A percentile compares a stretch with the other conserved stretches of the same genome.
phyloP scores from a whole-genome alignment of 2,113 vertebrate genomes.

The Xenopus borealis region DNA sequence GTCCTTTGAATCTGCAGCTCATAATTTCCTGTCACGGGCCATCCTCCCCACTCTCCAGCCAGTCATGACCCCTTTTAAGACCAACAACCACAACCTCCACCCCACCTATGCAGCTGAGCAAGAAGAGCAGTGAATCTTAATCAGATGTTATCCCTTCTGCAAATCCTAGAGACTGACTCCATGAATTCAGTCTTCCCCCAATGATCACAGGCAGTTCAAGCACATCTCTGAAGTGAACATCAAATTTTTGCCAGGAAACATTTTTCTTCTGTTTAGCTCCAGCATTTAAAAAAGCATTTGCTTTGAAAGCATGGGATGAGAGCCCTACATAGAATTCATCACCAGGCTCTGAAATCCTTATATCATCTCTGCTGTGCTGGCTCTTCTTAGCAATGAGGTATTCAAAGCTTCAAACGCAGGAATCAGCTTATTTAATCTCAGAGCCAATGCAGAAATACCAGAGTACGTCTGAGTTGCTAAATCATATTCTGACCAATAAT shows the following conservation, averaged over 20 bases:
- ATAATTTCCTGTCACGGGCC: conserved; percentile 2
- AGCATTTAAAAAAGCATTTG: not conserved
- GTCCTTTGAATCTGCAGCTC: conserved; percentile 2
- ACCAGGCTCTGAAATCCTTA: not conserved
- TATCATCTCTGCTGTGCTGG: not conserved
- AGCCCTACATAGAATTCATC: not conserved
- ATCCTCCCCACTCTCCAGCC: not conserved
- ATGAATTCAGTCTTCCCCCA: not conserved
- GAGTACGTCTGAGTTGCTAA: not conserved
- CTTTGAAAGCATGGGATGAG: too few species aligned
- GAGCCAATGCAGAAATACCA: not conserved
- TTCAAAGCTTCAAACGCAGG: not conserved
- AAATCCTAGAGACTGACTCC: too few species aligned
- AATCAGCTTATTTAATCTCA: not conserved
- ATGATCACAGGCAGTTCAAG: not conserved
- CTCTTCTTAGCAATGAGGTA: not conserved
- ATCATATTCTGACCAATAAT: not conserved
- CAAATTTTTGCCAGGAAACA: not conserved
- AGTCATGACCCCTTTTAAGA: not conserved
- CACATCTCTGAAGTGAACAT: not conserved
- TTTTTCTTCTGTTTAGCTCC: not conserved
- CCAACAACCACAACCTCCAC: not conserved
- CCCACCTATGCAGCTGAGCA: not conserved
- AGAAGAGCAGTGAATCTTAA: not conserved
- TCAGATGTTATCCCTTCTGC: not conserved